Conservation (phyloP, 2,113 vertebrate genomes). For the Melanocharis versteri region DNA sequence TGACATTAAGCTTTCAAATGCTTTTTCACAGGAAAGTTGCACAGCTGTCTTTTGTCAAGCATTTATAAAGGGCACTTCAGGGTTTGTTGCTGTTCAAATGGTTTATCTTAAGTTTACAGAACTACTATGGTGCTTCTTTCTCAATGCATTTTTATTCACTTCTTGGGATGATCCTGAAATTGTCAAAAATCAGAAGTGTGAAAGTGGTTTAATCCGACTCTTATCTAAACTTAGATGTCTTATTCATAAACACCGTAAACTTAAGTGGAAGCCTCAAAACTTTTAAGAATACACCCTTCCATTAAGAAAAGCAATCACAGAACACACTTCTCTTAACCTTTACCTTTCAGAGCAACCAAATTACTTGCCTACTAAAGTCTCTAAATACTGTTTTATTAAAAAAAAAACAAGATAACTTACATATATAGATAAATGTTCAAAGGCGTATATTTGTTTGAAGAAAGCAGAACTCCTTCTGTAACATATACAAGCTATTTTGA, state of each 20-base stretch:
- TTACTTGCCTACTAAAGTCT: background rate
- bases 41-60: background rate
- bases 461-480: slow-evolving; percentile 19
- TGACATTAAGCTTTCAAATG: background rate
- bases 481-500: slow-evolving; percentile 4
- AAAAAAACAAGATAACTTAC: background rate
- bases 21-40: background rate
- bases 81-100: background rate
- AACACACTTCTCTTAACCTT: background rate
- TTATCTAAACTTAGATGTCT: background rate
- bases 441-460: background rate
- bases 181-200: background rate
- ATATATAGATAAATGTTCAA: background rate
- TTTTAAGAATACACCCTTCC: background rate
- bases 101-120: background rate
- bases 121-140: background rate
- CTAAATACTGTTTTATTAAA: background rate
- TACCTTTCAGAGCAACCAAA: background rate
- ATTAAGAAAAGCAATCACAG: background rate
- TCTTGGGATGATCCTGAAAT: background rate
- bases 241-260: background rate
- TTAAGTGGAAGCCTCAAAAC: background rate
- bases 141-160: background rate
- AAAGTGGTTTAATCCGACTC: background rate
- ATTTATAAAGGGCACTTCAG: background rate